Evolutionary conservation across 2,888 invertebrate species (phyloP).

Genomic region (Cheilosia soror): DNA sequence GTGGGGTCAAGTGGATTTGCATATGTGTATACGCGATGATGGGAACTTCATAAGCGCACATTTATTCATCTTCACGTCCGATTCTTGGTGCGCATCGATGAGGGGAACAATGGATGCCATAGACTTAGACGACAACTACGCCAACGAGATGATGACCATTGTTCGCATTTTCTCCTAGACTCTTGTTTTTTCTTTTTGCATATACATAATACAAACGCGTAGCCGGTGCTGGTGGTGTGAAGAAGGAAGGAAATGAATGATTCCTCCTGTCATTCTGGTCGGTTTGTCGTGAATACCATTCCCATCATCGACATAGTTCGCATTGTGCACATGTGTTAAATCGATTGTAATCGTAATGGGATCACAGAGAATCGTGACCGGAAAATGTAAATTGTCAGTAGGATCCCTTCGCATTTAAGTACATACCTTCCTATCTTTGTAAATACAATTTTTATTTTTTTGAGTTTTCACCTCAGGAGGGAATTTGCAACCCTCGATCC

Average conservation of each 20-base stretch:
- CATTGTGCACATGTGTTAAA: slow-evolving; percentile 72
- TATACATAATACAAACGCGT: background rate
- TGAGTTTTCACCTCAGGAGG: background rate
- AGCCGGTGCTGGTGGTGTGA: background rate
- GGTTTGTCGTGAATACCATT: slow-evolving; percentile 42
- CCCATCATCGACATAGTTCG: slow-evolving; percentile 39
- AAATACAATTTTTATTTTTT: background rate
- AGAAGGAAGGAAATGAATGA: slow-evolving; percentile 33
- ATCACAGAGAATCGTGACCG: slow-evolving; percentile 73
- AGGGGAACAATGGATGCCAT: slow-evolving; percentile 35
- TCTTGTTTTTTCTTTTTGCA: background rate
- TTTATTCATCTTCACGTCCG: slow-evolving; percentile 57
- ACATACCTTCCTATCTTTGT: background rate
- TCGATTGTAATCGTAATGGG: slow-evolving; percentile 75
- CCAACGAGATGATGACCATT: slow-evolving; percentile 36
- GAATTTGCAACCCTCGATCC: slow-evolving; percentile 37
- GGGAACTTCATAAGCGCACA: slow-evolving; percentile 42
- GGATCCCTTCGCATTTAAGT: slow-evolving; percentile 19
- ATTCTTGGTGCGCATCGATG: slow-evolving; percentile 25
- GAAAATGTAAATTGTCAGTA: slow-evolving; percentile 71
- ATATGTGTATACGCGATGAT: slow-evolving; percentile 44
- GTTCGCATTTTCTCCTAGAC: slow-evolving; percentile 30
- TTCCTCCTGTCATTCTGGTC: slow-evolving; percentile 57
- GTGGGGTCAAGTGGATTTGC: slow-evolving; percentile 70
- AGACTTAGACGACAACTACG: slow-evolving; percentile 33